These are phyloP conservation scores for Noctuana brunneofusca DNA, from an alignment of 2,888 invertebrate genomes.

Conservation along the genomic window DNA sequence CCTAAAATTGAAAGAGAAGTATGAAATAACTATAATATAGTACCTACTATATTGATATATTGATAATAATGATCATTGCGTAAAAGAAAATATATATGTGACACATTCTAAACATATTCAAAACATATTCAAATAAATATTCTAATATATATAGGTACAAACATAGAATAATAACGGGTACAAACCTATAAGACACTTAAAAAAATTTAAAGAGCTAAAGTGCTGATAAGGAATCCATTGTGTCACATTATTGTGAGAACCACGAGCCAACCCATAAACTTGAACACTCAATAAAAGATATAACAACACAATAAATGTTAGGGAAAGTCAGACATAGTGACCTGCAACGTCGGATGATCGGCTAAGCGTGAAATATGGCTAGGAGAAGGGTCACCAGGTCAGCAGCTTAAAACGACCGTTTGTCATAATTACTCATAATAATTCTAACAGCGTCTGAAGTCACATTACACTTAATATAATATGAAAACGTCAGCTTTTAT, in stretches of 20 bases:
- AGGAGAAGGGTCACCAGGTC: constrained; percentile 1
- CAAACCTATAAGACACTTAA: not conserved
- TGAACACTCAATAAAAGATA: constrained; percentile 1
- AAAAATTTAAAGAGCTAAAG: not conserved
- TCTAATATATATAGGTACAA: no score
- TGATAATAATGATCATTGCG: no score
- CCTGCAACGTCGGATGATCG: not conserved
- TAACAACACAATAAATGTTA: not conserved
- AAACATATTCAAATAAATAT: not conserved
- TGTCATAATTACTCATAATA: no score
- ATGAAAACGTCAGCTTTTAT: no score
- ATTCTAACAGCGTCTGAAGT: not conserved
- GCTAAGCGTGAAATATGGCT: constrained; percentile 6
- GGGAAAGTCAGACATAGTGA: not conserved
- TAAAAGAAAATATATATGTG: no score
- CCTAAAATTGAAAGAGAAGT: no score
- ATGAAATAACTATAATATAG: no score
- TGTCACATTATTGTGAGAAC: not conserved
- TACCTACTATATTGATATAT: no score
- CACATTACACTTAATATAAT: not conserved
- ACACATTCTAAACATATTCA: no score
- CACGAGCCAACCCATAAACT: not conserved
- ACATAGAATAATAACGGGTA: no score
- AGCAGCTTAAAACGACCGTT: not conserved
- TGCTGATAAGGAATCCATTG: not conserved